These are phyloP conservation scores for Drosophila neoperkinsi DNA, from an alignment of 2,888 invertebrate species.

Conservation along the genomic window DNA sequence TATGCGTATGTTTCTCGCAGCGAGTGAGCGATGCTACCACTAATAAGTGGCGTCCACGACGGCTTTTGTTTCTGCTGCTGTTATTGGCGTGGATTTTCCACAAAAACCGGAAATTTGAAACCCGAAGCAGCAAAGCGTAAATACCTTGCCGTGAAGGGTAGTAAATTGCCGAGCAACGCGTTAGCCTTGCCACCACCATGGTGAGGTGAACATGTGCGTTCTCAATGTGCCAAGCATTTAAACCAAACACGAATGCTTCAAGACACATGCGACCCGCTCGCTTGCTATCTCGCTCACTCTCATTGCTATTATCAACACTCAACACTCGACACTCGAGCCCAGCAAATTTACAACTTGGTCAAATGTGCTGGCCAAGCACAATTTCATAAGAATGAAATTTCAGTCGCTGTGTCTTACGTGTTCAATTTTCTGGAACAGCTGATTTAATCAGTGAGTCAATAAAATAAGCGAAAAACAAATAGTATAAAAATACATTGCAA, in stretches of 20 bases:
- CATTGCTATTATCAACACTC: slow-evolving; percentile 45
- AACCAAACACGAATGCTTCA: slow-evolving; percentile 46
- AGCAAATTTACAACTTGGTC: slow-evolving; percentile 41
- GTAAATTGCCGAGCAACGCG: slow-evolving; percentile 32
- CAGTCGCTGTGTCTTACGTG: slow-evolving; percentile 25
- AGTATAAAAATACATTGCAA: background rate
- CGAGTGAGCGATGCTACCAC: slow-evolving; percentile 28
- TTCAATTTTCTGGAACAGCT: slow-evolving; percentile 57
- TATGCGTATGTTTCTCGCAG: slow-evolving; percentile 15
- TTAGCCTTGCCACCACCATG: slow-evolving; percentile 44
- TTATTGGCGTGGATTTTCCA: slow-evolving; percentile 54
- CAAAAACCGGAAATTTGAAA: slow-evolving; percentile 53
- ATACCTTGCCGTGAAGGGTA: slow-evolving; percentile 43
- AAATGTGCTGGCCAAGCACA: slow-evolving; percentile 29
- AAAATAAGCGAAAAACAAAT: background rate
- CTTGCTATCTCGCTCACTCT: slow-evolving; percentile 10
- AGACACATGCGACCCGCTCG: slow-evolving; percentile 57
- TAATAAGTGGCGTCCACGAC: slow-evolving; percentile 38
- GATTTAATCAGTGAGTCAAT: slow-evolving; percentile 47
- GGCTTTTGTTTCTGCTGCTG: slow-evolving; percentile 31
- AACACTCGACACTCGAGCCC: slow-evolving; percentile 33
- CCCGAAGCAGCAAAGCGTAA: slow-evolving; percentile 19
- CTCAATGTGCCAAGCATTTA: slow-evolving; percentile 44
- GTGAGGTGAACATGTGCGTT: slow-evolving; percentile 50
- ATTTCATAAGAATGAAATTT: slow-evolving; percentile 59